Evolutionary conservation across 2,113 vertebrate species (phyloP).

Genomic region (Eptatretus burgeri): DNA sequence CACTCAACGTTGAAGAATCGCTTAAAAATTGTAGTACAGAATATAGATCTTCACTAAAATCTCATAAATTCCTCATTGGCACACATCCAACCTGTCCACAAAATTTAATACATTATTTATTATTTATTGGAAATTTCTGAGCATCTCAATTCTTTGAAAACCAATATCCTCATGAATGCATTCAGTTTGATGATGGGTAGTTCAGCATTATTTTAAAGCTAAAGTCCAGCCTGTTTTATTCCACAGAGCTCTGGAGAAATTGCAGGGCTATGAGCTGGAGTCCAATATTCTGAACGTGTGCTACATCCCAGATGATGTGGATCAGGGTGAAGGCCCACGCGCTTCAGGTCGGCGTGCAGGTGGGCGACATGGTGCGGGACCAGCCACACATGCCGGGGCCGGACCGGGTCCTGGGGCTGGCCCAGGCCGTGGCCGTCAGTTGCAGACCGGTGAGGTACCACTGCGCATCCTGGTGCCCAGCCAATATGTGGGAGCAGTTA

Average conservation of each 20-base stretch:
- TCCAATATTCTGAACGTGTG: slow-evolving; percentile 67
- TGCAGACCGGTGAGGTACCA: slow-evolving; percentile 46
- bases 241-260: slow-evolving; percentile 62
- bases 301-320: slow-evolving; percentile 71
- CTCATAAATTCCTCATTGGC: no score
- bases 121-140: no score
- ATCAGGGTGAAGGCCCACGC: slow-evolving; percentile 30
- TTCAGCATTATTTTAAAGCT: no score
- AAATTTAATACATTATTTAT: no score
- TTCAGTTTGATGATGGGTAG: no score
- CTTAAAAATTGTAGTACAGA: no score
- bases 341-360: background rate
- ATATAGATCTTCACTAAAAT: no score
- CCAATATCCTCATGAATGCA: no score
- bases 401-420: slow-evolving; percentile 30
- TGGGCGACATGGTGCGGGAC: no score
- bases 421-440: slow-evolving; percentile 21
- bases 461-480: slow-evolving; percentile 74
- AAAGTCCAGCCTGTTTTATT: background rate
- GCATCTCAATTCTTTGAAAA: no score
- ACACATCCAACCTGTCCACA: no score
- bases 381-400: slow-evolving; percentile 25
- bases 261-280: slow-evolving; percentile 77
- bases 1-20: no score
- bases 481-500: slow-evolving; percentile 86